Conservation (phyloP, 2,797 vertebrate genomes). For the Pelodytes ibericus region DNA sequence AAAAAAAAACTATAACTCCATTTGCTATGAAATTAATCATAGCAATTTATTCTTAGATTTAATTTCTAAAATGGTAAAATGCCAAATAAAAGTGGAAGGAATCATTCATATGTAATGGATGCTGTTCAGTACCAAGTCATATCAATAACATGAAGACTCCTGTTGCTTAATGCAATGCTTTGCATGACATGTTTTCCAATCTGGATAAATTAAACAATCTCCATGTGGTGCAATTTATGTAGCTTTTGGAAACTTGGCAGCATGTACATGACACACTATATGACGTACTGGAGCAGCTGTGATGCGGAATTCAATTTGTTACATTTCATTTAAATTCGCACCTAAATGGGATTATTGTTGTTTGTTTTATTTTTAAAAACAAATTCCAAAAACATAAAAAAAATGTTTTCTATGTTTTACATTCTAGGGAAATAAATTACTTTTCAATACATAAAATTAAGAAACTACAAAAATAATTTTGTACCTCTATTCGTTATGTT, state of each 20-base stretch:
- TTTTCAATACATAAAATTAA: too few relatives aligned
- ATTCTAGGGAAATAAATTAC: too few relatives aligned
- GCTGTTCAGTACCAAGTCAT: not conserved
- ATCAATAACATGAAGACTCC: not conserved
- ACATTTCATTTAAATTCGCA: not conserved
- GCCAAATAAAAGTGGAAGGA: not conserved
- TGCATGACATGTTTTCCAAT: constrained; percentile 9
- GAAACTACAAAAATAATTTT: too few relatives aligned
- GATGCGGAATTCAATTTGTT: not conserved
- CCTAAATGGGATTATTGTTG: not conserved
- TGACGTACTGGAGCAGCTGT: constrained; percentile 10
- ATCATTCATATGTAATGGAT: not conserved
- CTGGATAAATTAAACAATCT: not conserved
- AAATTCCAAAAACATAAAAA: too few relatives aligned
- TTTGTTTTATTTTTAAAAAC: too few relatives aligned
- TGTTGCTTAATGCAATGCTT: not conserved
- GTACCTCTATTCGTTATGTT: too few relatives aligned
- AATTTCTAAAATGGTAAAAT: not conserved
- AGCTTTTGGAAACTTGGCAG: constrained; percentile 5
- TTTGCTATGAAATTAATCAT: not conserved
- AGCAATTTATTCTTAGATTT: too few relatives aligned
- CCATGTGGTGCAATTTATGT: constrained; percentile 11
- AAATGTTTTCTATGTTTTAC: too few relatives aligned
- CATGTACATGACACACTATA: not conserved
- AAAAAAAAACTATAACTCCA: too few relatives aligned